Percentiles rank a stretch among this genome's conserved stretches.
These are phyloP conservation scores for Cheilosia pagana DNA, from an alignment of 2,888 invertebrate species.

Conservation along the genomic window DNA sequence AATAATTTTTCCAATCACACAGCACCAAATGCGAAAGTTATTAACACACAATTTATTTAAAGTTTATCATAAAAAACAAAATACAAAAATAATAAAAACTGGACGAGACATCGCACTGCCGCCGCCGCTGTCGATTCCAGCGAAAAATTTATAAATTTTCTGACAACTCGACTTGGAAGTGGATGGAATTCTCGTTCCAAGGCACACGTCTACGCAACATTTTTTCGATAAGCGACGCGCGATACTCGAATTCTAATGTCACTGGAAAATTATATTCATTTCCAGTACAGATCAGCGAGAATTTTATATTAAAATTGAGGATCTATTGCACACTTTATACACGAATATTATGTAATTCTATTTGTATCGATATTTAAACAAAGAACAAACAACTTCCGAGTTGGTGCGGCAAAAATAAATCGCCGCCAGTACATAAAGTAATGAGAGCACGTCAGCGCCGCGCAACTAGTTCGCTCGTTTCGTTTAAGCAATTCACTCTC, in stretches of 20 bases:
- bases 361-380: constrained; percentile 28
- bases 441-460: constrained; percentile 30
- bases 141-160: constrained; percentile 60
- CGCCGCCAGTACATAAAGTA: constrained; percentile 39
- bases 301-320: background rate
- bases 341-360: constrained; percentile 45
- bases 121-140: constrained; percentile 65
- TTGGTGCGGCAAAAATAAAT: constrained; percentile 25
- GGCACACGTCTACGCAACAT: constrained; percentile 64
- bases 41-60: constrained; percentile 39
- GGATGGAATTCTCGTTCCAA: constrained; percentile 57
- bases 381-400: constrained; percentile 8
- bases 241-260: constrained; percentile 71
- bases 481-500: constrained; percentile 12
- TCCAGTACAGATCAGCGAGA: constrained; percentile 55
- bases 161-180: constrained; percentile 74
- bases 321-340: background rate
- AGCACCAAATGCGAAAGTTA: constrained; percentile 51
- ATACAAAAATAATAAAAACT: constrained; percentile 23
- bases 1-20: constrained; percentile 27
- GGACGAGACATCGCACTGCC: constrained; percentile 45
- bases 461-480: constrained; percentile 36
- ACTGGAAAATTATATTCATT: constrained; percentile 60
- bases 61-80: constrained; percentile 54
- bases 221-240: constrained; percentile 57